phyloP scores from a whole-genome alignment of 2,797 vertebrate species.

The Spinibarbus caldwelli region DNA sequence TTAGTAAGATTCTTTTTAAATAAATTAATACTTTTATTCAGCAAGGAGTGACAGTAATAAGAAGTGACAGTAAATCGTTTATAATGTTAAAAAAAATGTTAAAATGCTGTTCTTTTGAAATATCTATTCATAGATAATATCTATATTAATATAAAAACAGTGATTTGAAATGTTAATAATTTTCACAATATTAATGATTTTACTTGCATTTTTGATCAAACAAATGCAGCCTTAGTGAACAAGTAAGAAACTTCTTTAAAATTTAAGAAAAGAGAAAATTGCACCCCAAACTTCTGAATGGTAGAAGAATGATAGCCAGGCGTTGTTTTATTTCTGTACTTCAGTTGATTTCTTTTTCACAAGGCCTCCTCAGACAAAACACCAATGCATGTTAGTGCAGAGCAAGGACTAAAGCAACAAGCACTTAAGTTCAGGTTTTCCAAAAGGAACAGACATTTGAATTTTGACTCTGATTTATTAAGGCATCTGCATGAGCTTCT shows the following conservation, averaged over 20 bases:
- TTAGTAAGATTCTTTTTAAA: too few relatives aligned
- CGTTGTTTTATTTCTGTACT: neutral
- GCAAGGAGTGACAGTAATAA: neutral
- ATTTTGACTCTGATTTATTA: slow-evolving; percentile 30
- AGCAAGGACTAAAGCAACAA: neutral
- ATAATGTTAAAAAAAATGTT: neutral
- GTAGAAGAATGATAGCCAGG: neutral
- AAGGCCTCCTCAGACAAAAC: neutral
- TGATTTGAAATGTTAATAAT: neutral
- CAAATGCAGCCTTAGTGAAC: neutral
- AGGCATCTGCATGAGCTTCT: slow-evolving; percentile 21
- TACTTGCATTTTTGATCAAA: neutral
- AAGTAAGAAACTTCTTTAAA: neutral
- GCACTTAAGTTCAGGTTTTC: neutral
- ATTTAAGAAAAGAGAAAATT: neutral
- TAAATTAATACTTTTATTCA: neutral
- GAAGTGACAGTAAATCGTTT: too few relatives aligned
- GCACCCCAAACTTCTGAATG: neutral
- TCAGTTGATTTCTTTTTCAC: neutral
- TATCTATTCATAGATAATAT: neutral
- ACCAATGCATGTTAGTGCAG: neutral
- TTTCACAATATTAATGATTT: neutral
- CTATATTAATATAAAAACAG: neutral
- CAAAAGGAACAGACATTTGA: neutral
- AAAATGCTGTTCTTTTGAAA: neutral